Conservation (phyloP, 2,797 vertebrate genomes). For the Agapornis canus region DNA sequence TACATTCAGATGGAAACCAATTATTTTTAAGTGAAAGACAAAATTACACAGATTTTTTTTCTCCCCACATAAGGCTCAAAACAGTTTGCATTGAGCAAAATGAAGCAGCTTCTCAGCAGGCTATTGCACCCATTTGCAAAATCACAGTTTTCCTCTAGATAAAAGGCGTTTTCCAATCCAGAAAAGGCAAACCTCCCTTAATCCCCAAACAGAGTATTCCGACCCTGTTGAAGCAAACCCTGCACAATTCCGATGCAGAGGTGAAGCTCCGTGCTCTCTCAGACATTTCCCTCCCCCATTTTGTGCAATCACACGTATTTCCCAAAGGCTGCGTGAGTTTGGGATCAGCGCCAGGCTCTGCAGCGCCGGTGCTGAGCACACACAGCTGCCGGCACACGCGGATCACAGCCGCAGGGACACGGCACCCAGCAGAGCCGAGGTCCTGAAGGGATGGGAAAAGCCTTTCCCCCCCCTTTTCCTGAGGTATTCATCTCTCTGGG, state of each 20-base stretch:
- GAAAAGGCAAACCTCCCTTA: neutral
- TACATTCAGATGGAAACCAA: neutral
- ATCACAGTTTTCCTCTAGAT: neutral
- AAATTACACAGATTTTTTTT: neutral
- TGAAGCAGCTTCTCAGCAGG: neutral
- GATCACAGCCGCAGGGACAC: neutral
- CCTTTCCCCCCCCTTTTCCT: neutral
- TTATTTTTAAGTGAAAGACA: neutral
- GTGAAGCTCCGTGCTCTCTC: neutral
- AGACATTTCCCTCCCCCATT: neutral
- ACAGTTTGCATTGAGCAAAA: neutral
- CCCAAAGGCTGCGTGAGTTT: neutral
- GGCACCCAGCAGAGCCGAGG: neutral
- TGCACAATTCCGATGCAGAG: neutral
- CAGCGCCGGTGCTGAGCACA: neutral
- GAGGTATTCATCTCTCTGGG: neutral
- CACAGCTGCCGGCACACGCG: neutral
- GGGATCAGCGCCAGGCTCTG: conserved; percentile 37
- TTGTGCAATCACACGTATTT: neutral
- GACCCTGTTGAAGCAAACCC: neutral
- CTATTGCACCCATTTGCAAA: neutral
- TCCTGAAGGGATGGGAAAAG: neutral
- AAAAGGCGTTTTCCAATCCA: neutral
- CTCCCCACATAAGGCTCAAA: neutral
- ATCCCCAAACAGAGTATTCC: neutral